These are phyloP conservation scores for Rhadinocentrus ornatus DNA, from an alignment of 2,797 vertebrate genomes.

Conservation along the genomic window DNA sequence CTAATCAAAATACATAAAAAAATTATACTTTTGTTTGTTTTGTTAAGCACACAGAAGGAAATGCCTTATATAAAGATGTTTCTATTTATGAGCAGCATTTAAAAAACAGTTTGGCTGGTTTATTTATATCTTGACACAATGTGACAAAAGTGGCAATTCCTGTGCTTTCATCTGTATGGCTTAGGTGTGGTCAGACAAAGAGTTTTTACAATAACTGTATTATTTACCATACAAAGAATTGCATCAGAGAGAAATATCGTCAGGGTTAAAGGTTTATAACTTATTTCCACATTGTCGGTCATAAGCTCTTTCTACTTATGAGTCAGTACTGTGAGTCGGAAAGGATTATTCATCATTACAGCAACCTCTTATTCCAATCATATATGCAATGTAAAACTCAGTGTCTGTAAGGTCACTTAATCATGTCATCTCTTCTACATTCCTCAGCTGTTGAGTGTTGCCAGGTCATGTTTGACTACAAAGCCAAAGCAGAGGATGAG, in stretches of 20 bases:
- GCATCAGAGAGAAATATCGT: not conserved
- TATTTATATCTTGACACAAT: conserved; percentile 16
- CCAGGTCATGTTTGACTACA: conserved; percentile 88
- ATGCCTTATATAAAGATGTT: not conserved
- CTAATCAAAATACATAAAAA: too few relatives aligned
- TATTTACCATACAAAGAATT: not conserved
- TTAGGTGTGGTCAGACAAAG: not conserved
- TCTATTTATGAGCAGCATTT: conserved; percentile 16
- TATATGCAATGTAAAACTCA: not conserved
- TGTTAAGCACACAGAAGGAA: not conserved
- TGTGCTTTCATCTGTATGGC: not conserved
- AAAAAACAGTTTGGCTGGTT: conserved; percentile 9
- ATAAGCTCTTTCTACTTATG: not conserved
- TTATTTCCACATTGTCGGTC: conserved; percentile 24
- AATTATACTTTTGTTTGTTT: too few relatives aligned
- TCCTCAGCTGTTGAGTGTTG: conserved; percentile 80
- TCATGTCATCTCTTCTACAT: conserved; percentile 13
- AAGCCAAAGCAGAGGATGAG: conserved; percentile 83
- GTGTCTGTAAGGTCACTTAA: conserved; percentile 1
- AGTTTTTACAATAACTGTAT: not conserved
- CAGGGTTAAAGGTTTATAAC: conserved; percentile 32
- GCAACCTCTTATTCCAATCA: conserved; percentile 14
- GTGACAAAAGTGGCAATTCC: not conserved
- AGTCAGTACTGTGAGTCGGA: not conserved
- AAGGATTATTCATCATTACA: conserved; percentile 3